A percentile compares a stretch with the other conserved stretches of the same genome.
Evolutionary conservation across 2,113 vertebrate genomes (phyloP).

Genomic region (Oplegnathus fasciatus): DNA sequence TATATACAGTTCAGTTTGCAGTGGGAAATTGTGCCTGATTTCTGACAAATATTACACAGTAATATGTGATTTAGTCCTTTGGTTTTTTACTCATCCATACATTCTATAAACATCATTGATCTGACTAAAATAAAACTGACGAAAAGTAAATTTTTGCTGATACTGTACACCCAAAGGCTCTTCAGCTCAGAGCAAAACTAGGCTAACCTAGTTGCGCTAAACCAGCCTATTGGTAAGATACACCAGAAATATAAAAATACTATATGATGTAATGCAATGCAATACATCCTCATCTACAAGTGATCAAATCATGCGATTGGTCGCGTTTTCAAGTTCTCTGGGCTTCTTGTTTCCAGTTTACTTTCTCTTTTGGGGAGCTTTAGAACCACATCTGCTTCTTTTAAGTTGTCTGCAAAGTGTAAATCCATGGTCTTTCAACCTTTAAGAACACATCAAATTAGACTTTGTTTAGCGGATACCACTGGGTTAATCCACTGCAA

Average conservation of each 20-base stretch:
- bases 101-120: background rate
- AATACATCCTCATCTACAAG: background rate
- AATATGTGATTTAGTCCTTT: background rate
- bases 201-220: background rate
- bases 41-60: background rate
- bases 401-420: constrained; percentile 10
- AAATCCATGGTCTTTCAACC: background rate
- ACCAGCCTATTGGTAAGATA: background rate
- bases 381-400: constrained; percentile 19
- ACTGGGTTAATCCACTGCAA: background rate
- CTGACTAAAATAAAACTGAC: background rate
- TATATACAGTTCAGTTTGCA: background rate
- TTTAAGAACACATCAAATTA: constrained; percentile 25
- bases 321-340: background rate
- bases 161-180: background rate
- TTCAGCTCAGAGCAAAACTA: background rate
- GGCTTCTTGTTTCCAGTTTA: background rate
- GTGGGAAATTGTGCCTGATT: background rate
- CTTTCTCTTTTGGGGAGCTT: background rate
- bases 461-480: background rate
- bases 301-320: background rate
- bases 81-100: background rate
- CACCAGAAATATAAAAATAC: background rate
- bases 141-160: background rate
- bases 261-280: background rate